Conservation (phyloP, 2,797 vertebrate genomes). For the Gambusia yucatana region DNA sequence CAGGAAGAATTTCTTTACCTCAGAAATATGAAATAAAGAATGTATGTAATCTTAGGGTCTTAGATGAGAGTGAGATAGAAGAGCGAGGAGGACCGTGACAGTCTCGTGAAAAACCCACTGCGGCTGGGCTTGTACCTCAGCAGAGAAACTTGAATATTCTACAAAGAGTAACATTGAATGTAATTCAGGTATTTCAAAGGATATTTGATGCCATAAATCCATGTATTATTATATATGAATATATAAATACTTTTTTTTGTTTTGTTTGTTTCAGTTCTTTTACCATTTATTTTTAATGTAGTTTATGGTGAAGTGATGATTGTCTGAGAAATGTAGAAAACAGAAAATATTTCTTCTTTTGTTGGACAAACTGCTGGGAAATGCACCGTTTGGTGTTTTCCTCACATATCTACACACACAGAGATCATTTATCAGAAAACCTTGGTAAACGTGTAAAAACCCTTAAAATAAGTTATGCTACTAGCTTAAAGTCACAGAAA, state of each 20-base stretch:
- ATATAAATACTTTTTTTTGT: slow-evolving; percentile 77
- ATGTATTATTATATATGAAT: slow-evolving; percentile 86
- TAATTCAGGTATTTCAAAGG: slow-evolving; percentile 92
- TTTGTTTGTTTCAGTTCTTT: slow-evolving; percentile 71
- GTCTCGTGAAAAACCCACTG: slow-evolving; percentile 77
- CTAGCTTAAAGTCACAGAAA: not conserved
- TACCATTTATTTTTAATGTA: slow-evolving; percentile 82
- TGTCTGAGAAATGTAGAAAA: slow-evolving; percentile 82
- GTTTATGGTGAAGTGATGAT: slow-evolving; percentile 84
- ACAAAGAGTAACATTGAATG: slow-evolving; percentile 95
- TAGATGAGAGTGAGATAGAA: slow-evolving; percentile 73
- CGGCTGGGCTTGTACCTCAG: slow-evolving; percentile 87
- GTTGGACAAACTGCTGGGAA: slow-evolving; percentile 83
- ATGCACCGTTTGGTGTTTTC: slow-evolving; percentile 43
- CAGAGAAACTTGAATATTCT: slow-evolving; percentile 92
- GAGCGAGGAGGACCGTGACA: slow-evolving; percentile 71
- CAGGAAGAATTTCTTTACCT: slow-evolving; percentile 90
- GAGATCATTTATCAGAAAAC: not conserved
- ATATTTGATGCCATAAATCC: slow-evolving; percentile 89
- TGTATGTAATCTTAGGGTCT: slow-evolving; percentile 88
- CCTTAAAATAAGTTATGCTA: not conserved
- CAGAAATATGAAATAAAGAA: slow-evolving; percentile 87
- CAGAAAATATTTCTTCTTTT: slow-evolving; percentile 76
- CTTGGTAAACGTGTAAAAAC: not conserved
- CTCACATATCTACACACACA: slow-evolving; percentile 9